phyloP scores from a whole-genome alignment of 2,113 vertebrate genomes.

The Xiphorhynchus elegans region DNA sequence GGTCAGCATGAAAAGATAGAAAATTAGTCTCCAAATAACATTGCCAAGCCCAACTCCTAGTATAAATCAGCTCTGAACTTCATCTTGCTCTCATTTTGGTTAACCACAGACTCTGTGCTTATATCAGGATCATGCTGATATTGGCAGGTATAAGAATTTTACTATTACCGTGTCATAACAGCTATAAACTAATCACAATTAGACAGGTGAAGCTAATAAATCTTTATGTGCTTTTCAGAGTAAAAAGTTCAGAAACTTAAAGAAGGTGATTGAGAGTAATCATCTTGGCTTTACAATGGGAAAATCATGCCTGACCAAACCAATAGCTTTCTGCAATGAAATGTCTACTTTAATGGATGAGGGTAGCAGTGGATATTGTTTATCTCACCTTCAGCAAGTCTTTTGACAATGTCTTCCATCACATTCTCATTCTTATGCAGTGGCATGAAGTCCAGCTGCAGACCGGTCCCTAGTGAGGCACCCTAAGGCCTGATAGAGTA shows the following conservation, averaged over 20 bases:
- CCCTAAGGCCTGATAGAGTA: not conserved
- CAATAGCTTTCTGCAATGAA: not conserved
- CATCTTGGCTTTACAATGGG: not conserved
- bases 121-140: not conserved
- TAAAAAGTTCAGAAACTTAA: not conserved
- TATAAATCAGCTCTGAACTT: not conserved
- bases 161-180: not conserved
- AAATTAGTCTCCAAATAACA: not conserved
- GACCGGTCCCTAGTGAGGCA: too few relatives aligned
- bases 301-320: not conserved
- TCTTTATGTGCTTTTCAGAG: not conserved
- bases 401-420: not conserved
- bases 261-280: not conserved
- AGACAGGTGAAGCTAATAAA: not conserved
- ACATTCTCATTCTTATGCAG: not conserved
- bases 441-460: rapidly evolving
- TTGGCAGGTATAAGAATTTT: not conserved
- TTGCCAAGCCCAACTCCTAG: not conserved
- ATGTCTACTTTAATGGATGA: not conserved
- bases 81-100: not conserved
- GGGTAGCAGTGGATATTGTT: not conserved
- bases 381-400: not conserved
- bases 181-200: not conserved
- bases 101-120: not conserved
- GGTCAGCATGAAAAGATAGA: not conserved